Conservation (phyloP, 2,888 invertebrate genomes). For the Tipula lateralis region DNA sequence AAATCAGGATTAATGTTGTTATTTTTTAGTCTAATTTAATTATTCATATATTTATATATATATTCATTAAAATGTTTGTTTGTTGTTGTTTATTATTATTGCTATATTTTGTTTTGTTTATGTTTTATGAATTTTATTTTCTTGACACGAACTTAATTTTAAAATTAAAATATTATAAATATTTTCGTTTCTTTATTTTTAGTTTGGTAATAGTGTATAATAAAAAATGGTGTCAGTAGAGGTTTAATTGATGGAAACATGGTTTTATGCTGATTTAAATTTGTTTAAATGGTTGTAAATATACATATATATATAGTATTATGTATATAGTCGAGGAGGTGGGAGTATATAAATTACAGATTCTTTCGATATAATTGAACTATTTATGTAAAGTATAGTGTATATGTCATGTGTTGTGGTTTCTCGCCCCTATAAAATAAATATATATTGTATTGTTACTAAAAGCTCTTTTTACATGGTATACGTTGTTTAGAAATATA, state of each 20-base stretch:
- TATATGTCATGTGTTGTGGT: neutral
- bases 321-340: too few relatives aligned
- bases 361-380: neutral
- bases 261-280: neutral
- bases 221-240: neutral
- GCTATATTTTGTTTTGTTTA: neutral
- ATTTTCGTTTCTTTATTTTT: neutral
- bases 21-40: neutral
- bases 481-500: neutral
- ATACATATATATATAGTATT: too few relatives aligned
- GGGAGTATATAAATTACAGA: neutral
- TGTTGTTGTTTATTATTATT: neutral
- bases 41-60: neutral
- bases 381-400: neutral
- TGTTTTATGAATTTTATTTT: neutral
- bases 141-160: slow-evolving; percentile 7
- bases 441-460: neutral
- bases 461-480: neutral
- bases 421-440: neutral
- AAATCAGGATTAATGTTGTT: slow-evolving; percentile 24
- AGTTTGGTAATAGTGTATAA: neutral
- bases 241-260: neutral
- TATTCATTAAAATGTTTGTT: neutral
- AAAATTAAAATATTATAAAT: neutral
- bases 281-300: neutral